Conservation (phyloP, 2,113 vertebrate genomes). For the Xiphias gladius region DNA sequence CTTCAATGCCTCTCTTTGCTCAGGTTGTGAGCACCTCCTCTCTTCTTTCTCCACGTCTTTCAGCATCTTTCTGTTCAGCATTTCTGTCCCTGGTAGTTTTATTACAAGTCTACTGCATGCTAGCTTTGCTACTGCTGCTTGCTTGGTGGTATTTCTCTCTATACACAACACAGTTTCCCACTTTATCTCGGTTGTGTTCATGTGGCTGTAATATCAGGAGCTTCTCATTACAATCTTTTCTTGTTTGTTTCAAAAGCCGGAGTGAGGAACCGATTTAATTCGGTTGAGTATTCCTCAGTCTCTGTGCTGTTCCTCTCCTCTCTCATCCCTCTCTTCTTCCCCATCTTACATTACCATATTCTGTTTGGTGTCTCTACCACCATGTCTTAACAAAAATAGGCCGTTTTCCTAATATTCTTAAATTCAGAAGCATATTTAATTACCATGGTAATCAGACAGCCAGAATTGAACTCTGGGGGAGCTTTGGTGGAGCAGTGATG, state of each 20-base stretch:
- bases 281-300: conserved; percentile 19
- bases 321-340: neutral
- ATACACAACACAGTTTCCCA: conserved; percentile 6
- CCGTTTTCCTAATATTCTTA: conserved; percentile 41
- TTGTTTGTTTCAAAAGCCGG: conserved; percentile 51
- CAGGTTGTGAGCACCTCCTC: conserved; percentile 20
- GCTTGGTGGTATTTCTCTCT: conserved; percentile 22
- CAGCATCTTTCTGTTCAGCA: conserved; percentile 27
- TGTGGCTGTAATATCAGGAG: conserved; percentile 37
- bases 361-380: conserved; percentile 42
- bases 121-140: conserved; percentile 5
- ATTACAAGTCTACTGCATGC: conserved; percentile 23
- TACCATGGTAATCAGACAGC: conserved; percentile 58
- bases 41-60: conserved; percentile 9
- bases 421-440: conserved; percentile 64
- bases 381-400: conserved; percentile 41
- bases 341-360: conserved; percentile 41
- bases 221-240: conserved; percentile 45
- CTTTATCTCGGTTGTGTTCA: conserved; percentile 14
- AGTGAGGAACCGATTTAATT: conserved; percentile 54
- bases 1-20: conserved; percentile 20
- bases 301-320: neutral
- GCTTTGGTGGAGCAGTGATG: conserved; percentile 20
- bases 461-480: conserved; percentile 38
- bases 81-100: conserved; percentile 42